phyloP scores from a whole-genome alignment of 1,140 invertebrate genomes.

The Leptopilina boulardi region DNA sequence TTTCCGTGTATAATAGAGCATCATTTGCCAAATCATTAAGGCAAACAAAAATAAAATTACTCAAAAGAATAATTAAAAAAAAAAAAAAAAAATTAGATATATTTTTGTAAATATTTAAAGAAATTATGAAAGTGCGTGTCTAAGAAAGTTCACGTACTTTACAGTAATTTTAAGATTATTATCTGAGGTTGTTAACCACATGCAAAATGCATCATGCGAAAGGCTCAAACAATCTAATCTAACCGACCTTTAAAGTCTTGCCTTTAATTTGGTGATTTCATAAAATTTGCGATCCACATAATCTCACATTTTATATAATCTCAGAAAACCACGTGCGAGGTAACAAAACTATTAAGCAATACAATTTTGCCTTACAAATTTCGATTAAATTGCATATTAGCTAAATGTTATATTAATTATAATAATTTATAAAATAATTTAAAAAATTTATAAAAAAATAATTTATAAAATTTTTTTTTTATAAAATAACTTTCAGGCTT shows the following conservation, averaged over 20 bases:
- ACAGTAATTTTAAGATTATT: conserved; percentile 49
- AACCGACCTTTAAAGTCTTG: conserved; percentile 44
- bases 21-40: too few relatives aligned
- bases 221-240: conserved; percentile 47
- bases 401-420: too few relatives aligned
- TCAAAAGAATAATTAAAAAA: too few relatives aligned
- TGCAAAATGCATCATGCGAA: conserved; percentile 51
- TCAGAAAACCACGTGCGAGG: background rate
- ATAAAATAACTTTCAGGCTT: too few relatives aligned
- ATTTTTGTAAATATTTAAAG: too few relatives aligned
- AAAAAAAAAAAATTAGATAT: too few relatives aligned
- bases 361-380: too few relatives aligned
- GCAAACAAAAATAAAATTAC: too few relatives aligned
- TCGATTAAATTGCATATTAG: too few relatives aligned
- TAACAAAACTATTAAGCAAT: conserved; percentile 7
- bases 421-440: too few relatives aligned
- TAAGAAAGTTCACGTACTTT: conserved; percentile 34
- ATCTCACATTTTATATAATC: background rate
- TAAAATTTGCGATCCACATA: conserved; percentile 10
- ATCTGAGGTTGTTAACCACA: conserved; percentile 49
- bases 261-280: background rate
- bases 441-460: too few relatives aligned
- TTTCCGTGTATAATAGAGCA: background rate
- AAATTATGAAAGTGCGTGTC: conserved; percentile 49
- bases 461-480: too few relatives aligned